Conservation (phyloP, 2,797 vertebrate genomes). For the Amblyraja radiata region DNA sequence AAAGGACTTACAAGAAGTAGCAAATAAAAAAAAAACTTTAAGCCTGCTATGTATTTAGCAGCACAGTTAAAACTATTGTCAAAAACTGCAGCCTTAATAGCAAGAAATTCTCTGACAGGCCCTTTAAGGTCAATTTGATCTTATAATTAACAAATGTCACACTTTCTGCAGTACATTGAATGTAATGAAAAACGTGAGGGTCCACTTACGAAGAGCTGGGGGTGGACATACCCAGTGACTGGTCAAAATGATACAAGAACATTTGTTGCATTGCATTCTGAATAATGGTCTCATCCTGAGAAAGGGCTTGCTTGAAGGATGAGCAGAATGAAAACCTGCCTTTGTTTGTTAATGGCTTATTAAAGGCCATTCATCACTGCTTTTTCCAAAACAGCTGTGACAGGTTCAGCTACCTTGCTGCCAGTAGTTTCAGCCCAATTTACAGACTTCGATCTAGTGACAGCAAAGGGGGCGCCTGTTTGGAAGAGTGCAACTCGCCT, state of each 20-base stretch:
- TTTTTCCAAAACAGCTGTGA: neutral
- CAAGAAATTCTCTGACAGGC: neutral
- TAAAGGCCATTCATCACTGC: neutral
- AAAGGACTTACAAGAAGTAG: neutral
- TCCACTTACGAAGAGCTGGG: neutral
- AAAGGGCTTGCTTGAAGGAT: slow-evolving; percentile 1
- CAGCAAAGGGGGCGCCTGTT: neutral
- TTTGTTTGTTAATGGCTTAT: neutral
- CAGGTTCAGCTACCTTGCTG: neutral
- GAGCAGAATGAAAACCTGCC: neutral
- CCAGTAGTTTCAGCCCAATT: neutral
- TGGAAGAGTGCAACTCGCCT: neutral
- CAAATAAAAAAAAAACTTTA: neutral
- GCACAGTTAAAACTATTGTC: neutral
- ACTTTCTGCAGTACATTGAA: neutral
- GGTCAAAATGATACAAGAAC: neutral
- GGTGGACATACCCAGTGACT: neutral
- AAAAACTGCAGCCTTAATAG: neutral
- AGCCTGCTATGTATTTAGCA: neutral
- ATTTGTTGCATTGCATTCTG: neutral
- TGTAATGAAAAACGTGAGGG: neutral
- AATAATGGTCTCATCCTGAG: neutral
- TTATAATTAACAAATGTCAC: neutral
- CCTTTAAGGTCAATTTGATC: neutral
- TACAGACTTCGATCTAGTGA: neutral